Conservation (phyloP, 64 coral and sea anemone genomes). For the Stichodactyla helianthus region DNA sequence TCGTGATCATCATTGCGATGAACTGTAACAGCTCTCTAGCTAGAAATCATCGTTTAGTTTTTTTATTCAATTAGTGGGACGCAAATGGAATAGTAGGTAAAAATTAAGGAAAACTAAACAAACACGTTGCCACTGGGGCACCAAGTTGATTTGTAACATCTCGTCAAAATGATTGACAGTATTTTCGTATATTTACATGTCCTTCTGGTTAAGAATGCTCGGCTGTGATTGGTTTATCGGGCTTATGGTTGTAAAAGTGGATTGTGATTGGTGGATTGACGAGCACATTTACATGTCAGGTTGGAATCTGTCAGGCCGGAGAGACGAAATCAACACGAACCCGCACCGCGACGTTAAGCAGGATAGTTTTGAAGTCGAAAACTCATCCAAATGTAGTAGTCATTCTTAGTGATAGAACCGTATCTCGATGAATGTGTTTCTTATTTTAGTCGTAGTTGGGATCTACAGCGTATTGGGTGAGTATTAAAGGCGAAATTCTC, state of each 20-base stretch:
- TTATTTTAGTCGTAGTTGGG: not conserved
- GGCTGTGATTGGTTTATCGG: not conserved
- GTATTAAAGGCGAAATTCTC: not conserved
- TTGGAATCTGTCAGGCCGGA: conserved; percentile 12
- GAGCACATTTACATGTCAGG: conserved; percentile 10
- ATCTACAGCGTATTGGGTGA: not conserved
- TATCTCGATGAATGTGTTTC: conserved; percentile 7
- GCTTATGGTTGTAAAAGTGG: not conserved
- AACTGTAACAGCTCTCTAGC: too few species aligned
- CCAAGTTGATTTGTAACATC: not conserved
- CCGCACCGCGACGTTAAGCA: not conserved
- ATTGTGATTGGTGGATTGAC: not conserved
- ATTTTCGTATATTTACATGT: conserved; percentile 14
- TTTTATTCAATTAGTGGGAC: too few species aligned
- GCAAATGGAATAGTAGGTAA: too few species aligned
- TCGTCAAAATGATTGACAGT: conserved; percentile 32
- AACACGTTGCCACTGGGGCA: not conserved
- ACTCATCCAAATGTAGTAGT: conserved; percentile 23
- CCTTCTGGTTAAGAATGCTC: not conserved
- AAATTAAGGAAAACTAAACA: too few species aligned
- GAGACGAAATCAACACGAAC: conserved; percentile 32
- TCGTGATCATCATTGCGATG: too few species aligned
- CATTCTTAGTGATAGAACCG: not conserved
- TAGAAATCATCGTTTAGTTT: too few species aligned
- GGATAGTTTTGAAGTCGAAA: conserved; percentile 13